Conservation (phyloP, 2,888 invertebrate species). For the Epistrophe eligans region DNA sequence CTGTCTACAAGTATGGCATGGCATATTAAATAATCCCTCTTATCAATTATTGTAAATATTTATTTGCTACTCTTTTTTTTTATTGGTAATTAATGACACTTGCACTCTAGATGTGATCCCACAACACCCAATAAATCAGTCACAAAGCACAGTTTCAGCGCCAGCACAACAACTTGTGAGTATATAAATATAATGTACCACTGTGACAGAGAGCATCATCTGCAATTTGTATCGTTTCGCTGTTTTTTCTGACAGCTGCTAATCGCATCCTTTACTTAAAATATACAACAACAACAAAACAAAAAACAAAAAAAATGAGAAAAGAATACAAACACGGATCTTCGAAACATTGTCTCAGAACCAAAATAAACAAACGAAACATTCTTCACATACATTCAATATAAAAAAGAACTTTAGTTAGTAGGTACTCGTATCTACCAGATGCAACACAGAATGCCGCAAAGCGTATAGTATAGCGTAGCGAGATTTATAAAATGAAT, state of each 20-base stretch:
- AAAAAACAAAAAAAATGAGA: too few relatives aligned
- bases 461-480: neutral
- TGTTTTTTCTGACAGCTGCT: constrained; percentile 67
- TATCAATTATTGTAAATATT: constrained; percentile 38
- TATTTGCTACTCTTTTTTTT: constrained; percentile 19
- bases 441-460: constrained; percentile 38
- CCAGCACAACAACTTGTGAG: constrained; percentile 35
- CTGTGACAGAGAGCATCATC: constrained; percentile 69
- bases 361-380: constrained; percentile 19
- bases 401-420: constrained; percentile 1
- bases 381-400: neutral
- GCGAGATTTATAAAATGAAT: constrained; percentile 57
- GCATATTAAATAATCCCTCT: constrained; percentile 49
- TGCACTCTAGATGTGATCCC: constrained; percentile 57
- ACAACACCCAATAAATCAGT: constrained; percentile 66
- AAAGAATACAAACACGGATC: constrained; percentile 18
- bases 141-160: constrained; percentile 61
- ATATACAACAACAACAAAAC: constrained; percentile 10
- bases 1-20: neutral
- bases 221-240: constrained; percentile 62
- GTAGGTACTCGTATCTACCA: neutral
- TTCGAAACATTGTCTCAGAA: constrained; percentile 57
- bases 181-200: neutral
- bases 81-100: constrained; percentile 66
- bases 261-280: constrained; percentile 61